Percentiles rank a stretch among this genome's conserved stretches.
phyloP scores from a whole-genome alignment of 1,140 invertebrate species.

The Drosophila elegans region DNA sequence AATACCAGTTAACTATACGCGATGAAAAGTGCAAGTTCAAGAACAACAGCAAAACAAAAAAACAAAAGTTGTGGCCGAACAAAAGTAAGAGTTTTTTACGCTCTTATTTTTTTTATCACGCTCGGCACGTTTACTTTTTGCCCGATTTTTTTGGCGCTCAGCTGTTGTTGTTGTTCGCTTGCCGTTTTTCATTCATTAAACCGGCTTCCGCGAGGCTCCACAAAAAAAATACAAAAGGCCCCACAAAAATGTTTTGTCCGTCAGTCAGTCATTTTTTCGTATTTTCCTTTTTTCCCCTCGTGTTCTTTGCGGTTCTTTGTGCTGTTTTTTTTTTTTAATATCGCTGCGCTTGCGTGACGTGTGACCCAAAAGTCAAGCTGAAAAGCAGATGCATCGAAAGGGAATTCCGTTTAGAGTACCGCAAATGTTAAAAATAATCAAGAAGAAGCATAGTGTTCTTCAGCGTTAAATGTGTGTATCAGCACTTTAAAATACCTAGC shows the following conservation, averaged over 20 bases:
- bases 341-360: conserved; percentile 54
- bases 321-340: conserved; percentile 32
- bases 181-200: conserved; percentile 77
- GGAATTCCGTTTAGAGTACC: conserved; percentile 70
- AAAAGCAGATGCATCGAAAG: conserved; percentile 58
- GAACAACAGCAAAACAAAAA: conserved; percentile 38
- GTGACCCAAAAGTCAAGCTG: conserved; percentile 67
- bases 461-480: neutral
- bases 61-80: conserved; percentile 24
- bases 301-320: conserved; percentile 61
- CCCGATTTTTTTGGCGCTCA: conserved; percentile 66
- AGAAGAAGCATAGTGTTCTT: conserved; percentile 1
- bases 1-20: conserved; percentile 27
- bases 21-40: conserved; percentile 63
- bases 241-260: conserved; percentile 27
- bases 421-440: conserved; percentile 13
- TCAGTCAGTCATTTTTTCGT: conserved; percentile 46
- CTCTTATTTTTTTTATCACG: conserved; percentile 55
- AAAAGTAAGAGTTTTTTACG: conserved; percentile 73
- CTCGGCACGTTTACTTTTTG: conserved; percentile 67
- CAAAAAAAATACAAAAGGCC: conserved; percentile 24
- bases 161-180: conserved; percentile 64
- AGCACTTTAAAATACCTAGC: neutral
- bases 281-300: conserved; percentile 29
- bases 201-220: conserved; percentile 74